Conservation (phyloP, 2,888 invertebrate genomes). For the Coremacera marginata region DNA sequence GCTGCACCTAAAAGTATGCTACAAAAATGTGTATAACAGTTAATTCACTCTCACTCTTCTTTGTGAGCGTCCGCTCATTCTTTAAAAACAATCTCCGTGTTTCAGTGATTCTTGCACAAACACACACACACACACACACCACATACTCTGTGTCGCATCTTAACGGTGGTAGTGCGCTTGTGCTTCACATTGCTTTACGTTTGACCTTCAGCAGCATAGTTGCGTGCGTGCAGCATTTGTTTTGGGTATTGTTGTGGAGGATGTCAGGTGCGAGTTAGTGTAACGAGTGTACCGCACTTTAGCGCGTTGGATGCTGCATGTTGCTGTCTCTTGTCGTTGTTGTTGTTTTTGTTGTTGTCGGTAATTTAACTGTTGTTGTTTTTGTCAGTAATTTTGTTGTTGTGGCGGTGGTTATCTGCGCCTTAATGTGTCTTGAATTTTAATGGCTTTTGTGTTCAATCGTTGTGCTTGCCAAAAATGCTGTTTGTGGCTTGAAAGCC, state of each 20-base stretch:
- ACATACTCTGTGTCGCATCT: neutral
- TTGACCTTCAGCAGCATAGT: slow-evolving; percentile 29
- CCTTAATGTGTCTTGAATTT: slow-evolving; percentile 21
- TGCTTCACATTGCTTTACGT: neutral
- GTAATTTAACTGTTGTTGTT: neutral
- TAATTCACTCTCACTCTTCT: neutral
- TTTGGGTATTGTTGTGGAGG: neutral
- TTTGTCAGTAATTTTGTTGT: neutral
- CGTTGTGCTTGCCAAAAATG: slow-evolving; percentile 6
- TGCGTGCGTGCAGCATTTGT: slow-evolving; percentile 24
- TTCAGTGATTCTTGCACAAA: neutral
- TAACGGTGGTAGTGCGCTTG: slow-evolving; percentile 9
- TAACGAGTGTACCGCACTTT: neutral
- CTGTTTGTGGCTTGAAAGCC: neutral
- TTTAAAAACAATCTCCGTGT: neutral
- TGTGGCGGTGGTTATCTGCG: neutral
- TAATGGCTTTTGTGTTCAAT: slow-evolving; percentile 3
- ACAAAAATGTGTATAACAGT: slow-evolving; percentile 29
- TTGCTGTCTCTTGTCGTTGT: neutral
- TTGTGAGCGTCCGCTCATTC: neutral
- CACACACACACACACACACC: neutral
- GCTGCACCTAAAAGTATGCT: slow-evolving; percentile 23
- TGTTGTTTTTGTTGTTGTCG: neutral
- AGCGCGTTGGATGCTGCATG: neutral
- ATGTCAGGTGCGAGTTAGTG: neutral